phyloP scores from a whole-genome alignment of 2,888 invertebrate species.

The Drosophila colorata region DNA sequence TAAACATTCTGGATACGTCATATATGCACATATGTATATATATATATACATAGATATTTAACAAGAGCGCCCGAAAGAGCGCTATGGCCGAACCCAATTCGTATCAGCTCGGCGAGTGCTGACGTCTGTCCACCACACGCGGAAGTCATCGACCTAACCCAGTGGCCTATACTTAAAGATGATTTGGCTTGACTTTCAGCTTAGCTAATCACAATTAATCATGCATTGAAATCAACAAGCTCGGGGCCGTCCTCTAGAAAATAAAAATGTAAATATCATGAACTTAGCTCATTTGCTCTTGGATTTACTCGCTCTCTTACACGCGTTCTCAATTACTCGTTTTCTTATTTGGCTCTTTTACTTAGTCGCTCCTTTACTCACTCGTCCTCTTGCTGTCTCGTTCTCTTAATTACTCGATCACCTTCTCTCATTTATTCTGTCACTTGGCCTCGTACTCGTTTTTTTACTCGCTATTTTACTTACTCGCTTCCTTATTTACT shows the following conservation, averaged over 20 bases:
- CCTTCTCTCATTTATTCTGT: too few relatives aligned
- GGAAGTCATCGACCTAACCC: conserved; percentile 51
- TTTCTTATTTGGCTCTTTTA: too few relatives aligned
- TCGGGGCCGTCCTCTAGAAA: neutral
- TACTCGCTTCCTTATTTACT: too few relatives aligned
- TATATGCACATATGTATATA: neutral
- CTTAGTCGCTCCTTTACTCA: too few relatives aligned
- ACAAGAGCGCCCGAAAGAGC: conserved; percentile 21
- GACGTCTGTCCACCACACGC: conserved; percentile 41
- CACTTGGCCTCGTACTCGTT: too few relatives aligned
- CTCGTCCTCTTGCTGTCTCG: too few relatives aligned
- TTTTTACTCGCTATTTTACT: too few relatives aligned
- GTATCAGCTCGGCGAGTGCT: conserved; percentile 22
- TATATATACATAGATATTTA: neutral
- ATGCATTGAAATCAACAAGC: conserved; percentile 14
- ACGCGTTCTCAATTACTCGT: too few relatives aligned
- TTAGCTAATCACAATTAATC: conserved; percentile 49
- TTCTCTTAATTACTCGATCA: too few relatives aligned
- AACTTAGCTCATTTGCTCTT: neutral
- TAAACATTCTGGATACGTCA: conserved; percentile 14
- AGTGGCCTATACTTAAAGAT: conserved; percentile 34
- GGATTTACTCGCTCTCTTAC: too few relatives aligned
- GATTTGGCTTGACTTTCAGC: conserved; percentile 38
- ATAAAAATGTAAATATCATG: neutral
- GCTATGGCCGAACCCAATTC: conserved; percentile 7